Base-by-base conservation (phyloP, 2,888 invertebrate species). In the Andricus quercusramuli region DNA sequence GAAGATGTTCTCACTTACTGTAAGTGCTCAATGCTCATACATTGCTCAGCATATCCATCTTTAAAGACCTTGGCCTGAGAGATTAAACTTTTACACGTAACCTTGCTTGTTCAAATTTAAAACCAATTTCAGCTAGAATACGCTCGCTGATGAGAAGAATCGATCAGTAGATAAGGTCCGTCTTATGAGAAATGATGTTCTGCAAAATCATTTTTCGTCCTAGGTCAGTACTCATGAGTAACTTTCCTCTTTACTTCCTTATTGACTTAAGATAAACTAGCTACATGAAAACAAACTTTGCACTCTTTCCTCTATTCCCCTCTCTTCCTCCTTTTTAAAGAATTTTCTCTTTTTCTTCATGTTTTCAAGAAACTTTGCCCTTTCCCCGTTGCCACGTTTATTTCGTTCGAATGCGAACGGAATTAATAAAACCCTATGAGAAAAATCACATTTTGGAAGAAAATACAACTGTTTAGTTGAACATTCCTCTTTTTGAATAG, bases 121-220 rank as follows among this genome's bases (percentile, higher is more conserved):
- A 68, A 68, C 68, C 68, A 68, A 68, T 68, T 68, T 68, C 44
- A 47, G 47, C 47, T 47, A 44, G 68, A 47, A 47, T 47, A 41
- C 44, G 13, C 25, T 68, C 17, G 47, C 44, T 68, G 47, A 68
- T 68, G 68, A 68, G 25, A 6, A 47, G 47, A 68, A 68, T 68
- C 47, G 68, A 44, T 47, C 44, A 68, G 17, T 29, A 47, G 68
- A 68, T 68, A 68, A 68, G 68, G 25, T 68, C 25, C 8, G 44
- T 68, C 68, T 68, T 47, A 44, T 44, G 68, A 68, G 68, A 68
- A 68, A 68, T 47, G 47, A 68, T 68, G 47, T 68, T 64, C 29
- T 64, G 64, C 64, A 64, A 29, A 64, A 64, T 29, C 25, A 62
- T 64, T 64, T 64, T 64, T 64, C 17, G 25, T 22, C 59, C 59